phyloP scores from a whole-genome alignment of 2,797 vertebrate genomes.

The Manis pentadactyla region DNA sequence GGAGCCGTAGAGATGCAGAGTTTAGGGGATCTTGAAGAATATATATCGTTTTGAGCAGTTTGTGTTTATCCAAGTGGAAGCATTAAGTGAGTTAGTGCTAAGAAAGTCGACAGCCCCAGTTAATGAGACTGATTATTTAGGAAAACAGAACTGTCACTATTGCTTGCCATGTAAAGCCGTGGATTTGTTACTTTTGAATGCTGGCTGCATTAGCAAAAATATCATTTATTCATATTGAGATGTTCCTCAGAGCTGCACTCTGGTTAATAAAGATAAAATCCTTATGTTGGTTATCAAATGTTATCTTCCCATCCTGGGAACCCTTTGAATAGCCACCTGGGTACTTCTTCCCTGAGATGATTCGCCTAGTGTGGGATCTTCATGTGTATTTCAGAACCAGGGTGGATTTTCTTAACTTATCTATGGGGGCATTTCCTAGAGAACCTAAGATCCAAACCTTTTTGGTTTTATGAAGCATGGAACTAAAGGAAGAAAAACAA shows the following conservation, averaged over 20 bases:
- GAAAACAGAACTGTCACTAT: constrained; percentile 69
- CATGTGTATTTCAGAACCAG: neutral
- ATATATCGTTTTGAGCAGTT: constrained; percentile 62
- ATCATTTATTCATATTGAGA: constrained; percentile 71
- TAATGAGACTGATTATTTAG: constrained; percentile 73
- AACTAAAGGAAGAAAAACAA: neutral
- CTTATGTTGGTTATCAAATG: constrained; percentile 28
- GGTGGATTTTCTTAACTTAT: neutral
- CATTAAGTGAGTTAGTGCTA: constrained; percentile 78
- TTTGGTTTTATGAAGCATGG: neutral
- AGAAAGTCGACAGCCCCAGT: constrained; percentile 65
- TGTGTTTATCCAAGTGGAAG: constrained; percentile 73
- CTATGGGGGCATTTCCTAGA: neutral
- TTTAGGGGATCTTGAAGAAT: constrained; percentile 61
- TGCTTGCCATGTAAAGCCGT: constrained; percentile 41
- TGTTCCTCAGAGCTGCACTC: constrained; percentile 58
- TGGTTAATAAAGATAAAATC: constrained; percentile 73
- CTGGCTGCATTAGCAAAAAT: constrained; percentile 50
- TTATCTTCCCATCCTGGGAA: constrained; percentile 30
- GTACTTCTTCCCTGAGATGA: neutral
- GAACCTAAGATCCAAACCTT: neutral
- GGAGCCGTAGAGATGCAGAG: constrained; percentile 46
- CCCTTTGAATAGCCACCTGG: too few species aligned
- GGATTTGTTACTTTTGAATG: constrained; percentile 62
- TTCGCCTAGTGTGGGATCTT: neutral